These are phyloP conservation scores for Phoeniculus purpureus DNA, from an alignment of 2,797 vertebrate genomes.

Conservation along the genomic window DNA sequence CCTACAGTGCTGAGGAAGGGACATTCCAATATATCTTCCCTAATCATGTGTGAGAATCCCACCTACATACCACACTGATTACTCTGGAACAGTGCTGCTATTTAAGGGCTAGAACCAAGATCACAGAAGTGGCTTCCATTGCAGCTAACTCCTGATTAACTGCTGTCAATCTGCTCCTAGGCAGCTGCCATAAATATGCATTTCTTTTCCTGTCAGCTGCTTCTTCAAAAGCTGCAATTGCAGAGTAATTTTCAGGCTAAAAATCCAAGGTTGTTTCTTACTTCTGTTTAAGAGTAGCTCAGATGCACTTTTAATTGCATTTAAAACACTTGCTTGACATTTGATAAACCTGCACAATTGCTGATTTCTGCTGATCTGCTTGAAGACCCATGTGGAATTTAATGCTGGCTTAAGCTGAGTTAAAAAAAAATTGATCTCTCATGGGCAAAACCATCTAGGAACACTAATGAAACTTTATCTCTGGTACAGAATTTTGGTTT, in stretches of 20 bases:
- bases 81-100: not conserved
- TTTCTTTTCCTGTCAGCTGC: not conserved
- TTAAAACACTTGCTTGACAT: not conserved
- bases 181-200: not conserved
- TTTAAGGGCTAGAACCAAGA: not conserved
- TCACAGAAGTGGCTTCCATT: not conserved
- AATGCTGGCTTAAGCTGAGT: not conserved
- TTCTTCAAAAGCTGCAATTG: not conserved
- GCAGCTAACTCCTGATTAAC: not conserved
- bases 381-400: not conserved
- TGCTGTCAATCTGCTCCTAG: not conserved
- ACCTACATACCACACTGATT: not conserved
- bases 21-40: not conserved
- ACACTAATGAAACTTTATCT: not conserved
- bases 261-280: not conserved
- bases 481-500: not conserved
- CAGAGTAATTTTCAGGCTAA: not conserved
- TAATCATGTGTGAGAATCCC: not conserved
- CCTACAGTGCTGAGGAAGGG: not conserved
- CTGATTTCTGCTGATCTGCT: not conserved
- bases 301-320: not conserved
- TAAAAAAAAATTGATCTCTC: not conserved
- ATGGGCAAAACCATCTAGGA: not conserved
- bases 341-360: not conserved
- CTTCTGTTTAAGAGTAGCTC: not conserved